Evolutionary conservation across 2,113 vertebrate species (phyloP).

Genomic region (Ceuthmochares aereus): DNA sequence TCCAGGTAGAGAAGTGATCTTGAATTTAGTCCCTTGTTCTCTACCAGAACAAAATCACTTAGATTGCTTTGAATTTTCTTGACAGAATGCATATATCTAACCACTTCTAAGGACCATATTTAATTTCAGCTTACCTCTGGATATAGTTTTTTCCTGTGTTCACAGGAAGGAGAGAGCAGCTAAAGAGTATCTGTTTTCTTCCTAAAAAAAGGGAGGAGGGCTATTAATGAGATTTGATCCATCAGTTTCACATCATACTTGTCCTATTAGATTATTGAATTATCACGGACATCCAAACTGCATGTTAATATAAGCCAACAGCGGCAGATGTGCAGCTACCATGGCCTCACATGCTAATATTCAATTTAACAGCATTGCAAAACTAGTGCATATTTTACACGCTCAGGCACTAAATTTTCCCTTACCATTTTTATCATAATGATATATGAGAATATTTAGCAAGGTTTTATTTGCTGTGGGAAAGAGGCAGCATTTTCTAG

Average conservation of each 20-base stretch:
- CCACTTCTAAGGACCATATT: background rate
- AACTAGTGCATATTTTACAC: conserved; percentile 27
- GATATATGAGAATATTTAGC: conserved; percentile 13
- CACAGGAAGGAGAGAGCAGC: background rate
- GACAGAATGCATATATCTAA: background rate
- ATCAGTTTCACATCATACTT: fast-evolving
- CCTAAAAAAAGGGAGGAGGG: background rate
- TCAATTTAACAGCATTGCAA: conserved; percentile 9
- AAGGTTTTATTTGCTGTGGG: conserved; percentile 40
- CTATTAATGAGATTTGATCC: background rate
- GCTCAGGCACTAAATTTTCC: background rate
- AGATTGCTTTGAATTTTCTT: background rate
- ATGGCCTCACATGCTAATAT: background rate
- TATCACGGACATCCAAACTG: background rate
- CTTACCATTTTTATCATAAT: conserved; percentile 3
- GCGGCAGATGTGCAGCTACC: background rate
- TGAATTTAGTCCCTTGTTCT: background rate
- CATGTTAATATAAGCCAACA: background rate
- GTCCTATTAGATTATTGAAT: background rate
- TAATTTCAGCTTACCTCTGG: background rate
- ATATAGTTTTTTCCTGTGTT: background rate
- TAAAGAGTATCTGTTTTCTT: background rate
- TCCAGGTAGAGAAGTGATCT: background rate
- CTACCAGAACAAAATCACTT: background rate
- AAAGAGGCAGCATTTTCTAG: conserved; percentile 57